Percentiles rank a stretch among this genome's conserved stretches.
Conservation (phyloP, 2,888 invertebrate genomes). For the Drosophila sordidula region DNA sequence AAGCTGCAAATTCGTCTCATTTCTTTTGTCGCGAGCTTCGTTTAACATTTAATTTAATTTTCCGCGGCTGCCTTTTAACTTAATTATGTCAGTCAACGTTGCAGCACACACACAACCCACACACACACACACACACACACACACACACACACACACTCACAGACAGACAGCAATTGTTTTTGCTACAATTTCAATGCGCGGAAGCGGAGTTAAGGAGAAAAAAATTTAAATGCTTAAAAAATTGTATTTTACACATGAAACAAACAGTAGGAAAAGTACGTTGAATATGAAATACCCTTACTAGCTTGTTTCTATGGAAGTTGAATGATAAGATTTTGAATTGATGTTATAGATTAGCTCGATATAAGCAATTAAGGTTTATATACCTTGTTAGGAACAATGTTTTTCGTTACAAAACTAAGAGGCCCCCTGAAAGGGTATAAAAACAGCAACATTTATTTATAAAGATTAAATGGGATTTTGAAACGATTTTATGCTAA, state of each 20-base stretch:
- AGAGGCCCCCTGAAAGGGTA: too few species aligned
- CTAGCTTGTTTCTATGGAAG: too few species aligned
- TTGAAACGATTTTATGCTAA: slow-evolving; percentile 48
- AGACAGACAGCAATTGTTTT: slow-evolving; percentile 40
- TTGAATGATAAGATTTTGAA: too few species aligned
- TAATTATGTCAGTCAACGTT: slow-evolving; percentile 68
- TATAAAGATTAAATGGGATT: slow-evolving; percentile 21
- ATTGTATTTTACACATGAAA: neutral
- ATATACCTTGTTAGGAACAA: too few species aligned
- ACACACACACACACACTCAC: slow-evolving; percentile 4
- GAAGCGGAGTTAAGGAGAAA: slow-evolving; percentile 32
- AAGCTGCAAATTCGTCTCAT: slow-evolving; percentile 47
- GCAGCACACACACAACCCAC: slow-evolving; percentile 26
- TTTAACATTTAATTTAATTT: slow-evolving; percentile 55
- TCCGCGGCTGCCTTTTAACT: slow-evolving; percentile 42
- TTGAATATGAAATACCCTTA: neutral
- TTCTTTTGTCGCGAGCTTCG: slow-evolving; percentile 57
- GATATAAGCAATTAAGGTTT: too few species aligned
- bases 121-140: slow-evolving; percentile 11
- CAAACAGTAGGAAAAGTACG: neutral
- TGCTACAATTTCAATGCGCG: slow-evolving; percentile 33
- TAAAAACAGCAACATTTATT: slow-evolving; percentile 4
- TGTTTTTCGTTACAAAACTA: too few species aligned
- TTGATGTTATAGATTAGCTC: too few species aligned
- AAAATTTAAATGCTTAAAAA: neutral